Evolutionary conservation across 2,797 vertebrate species (phyloP), one percentile per base, ranked within the genome.

Genomic region (Gymnoscopelus braueri): DNA sequence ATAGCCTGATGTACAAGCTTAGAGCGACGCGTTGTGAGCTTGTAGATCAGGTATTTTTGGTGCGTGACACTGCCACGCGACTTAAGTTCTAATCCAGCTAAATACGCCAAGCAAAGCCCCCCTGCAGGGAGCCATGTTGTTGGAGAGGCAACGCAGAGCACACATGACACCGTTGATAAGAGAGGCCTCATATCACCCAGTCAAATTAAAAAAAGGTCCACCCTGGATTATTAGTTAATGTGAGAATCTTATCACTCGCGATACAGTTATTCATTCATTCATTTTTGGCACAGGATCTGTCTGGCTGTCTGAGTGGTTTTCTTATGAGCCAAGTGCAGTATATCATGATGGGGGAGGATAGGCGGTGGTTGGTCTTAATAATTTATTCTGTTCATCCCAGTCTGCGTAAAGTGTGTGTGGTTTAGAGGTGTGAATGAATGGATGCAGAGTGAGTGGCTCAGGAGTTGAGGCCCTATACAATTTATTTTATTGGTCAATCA

Each of bases 131-230:
- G 77, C 76, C 74, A 19, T 77, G 81, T 89, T 91, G 83, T 92
- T 81, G 85, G 83, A 84, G 76, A 68, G 68, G 76, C 80, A 82
- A 80, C 81, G 78, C 63, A 80, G 73, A 67, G 74, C 84, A 88
- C 87, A 85, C 88, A 79, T 91, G 89, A 93, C 88, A 75, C 72
- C 60, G 73, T 66, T 76, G 89, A 92, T 90, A 92, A 92, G 82
- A 77, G 63, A 15, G 78, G 63, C 85, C 79, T 50, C 53, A 63
- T 79, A 51, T 24, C 15, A 79, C 78, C 81, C 71, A 76, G 77
- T 66, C 74, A 70, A 86, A 87, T 90, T 87, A 83, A 79, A 88
- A 88, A 85, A 84, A 72, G 81, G 72, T 84, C 82, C 75, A 77
- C 72, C 85, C 76, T 73, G 67, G 66, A 75, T 84, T 87, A 86